Evolutionary conservation across 1,140 invertebrate species (phyloP).

Genomic region (Zophobas atratus): DNA sequence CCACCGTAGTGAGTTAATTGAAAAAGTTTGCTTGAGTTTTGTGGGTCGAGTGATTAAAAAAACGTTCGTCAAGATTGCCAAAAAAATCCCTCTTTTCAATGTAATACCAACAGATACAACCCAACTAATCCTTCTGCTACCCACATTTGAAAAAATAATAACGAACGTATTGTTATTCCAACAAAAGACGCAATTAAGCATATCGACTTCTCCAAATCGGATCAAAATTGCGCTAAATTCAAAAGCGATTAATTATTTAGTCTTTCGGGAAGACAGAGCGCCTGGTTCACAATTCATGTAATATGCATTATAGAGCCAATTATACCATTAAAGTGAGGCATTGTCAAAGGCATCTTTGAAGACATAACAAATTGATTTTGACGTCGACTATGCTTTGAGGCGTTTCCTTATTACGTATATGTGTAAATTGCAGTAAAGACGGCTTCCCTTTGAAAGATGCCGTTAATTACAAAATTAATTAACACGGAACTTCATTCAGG

Average conservation of each 20-base stretch:
- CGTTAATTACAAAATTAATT: slow-evolving; percentile 40
- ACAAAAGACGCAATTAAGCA: no score
- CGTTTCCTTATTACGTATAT: slow-evolving; percentile 29
- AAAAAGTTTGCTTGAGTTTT: no score
- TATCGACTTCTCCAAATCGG: neutral
- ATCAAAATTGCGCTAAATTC: neutral
- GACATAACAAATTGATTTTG: slow-evolving; percentile 37
- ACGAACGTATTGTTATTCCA: no score
- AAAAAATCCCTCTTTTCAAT: no score
- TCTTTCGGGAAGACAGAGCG: neutral
- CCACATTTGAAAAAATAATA: no score
- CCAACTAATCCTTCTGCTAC: no score
- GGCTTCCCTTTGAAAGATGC: slow-evolving; percentile 25
- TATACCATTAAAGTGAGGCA: slow-evolving; percentile 33
- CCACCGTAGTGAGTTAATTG: no score
- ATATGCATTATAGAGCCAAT: slow-evolving; percentile 41
- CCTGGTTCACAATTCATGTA: slow-evolving; percentile 17
- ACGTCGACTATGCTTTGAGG: slow-evolving; percentile 12
- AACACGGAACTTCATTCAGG: slow-evolving; percentile 5
- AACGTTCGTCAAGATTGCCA: no score
- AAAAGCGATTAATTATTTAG: neutral
- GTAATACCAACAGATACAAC: no score
- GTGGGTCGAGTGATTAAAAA: no score
- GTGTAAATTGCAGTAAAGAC: slow-evolving; percentile 22
- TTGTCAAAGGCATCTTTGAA: slow-evolving; percentile 44